Conservation (phyloP, 2,113 vertebrate species). For the Chauna torquata region DNA sequence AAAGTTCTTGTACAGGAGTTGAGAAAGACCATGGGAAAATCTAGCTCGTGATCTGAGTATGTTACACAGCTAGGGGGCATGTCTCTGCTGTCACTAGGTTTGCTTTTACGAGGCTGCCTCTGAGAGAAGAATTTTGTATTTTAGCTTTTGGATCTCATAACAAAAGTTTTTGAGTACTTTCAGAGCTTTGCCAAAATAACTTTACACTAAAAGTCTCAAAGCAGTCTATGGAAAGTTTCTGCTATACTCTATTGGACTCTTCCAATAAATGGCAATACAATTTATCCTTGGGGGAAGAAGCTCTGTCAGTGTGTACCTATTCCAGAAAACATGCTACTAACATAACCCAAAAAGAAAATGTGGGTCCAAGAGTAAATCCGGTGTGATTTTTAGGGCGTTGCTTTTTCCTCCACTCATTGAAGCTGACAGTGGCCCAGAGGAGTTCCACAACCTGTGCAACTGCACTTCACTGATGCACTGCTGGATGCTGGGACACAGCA, state of each 20-base stretch:
- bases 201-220: slow-evolving; percentile 13
- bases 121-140: not conserved
- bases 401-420: accelerated
- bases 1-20: not conserved
- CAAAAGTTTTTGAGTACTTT: not conserved
- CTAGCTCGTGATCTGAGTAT: not conserved
- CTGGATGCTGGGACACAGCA: not conserved
- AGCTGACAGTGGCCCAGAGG: not conserved
- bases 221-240: not conserved
- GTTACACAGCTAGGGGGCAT: not conserved
- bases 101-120: not conserved
- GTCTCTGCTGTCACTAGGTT: slow-evolving; percentile 32
- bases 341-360: not conserved
- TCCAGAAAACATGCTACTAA: not conserved
- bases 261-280: not conserved
- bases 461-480: not conserved
- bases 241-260: not conserved
- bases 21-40: not conserved
- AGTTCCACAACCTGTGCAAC: not conserved
- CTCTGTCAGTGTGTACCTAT: not conserved
- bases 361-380: not conserved
- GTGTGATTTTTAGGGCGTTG: not conserved
- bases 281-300: not conserved
- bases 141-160: not conserved
- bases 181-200: slow-evolving; percentile 22